Evolutionary conservation across 2,113 vertebrate species (phyloP).

Genomic region (Vulpes lagopus): DNA sequence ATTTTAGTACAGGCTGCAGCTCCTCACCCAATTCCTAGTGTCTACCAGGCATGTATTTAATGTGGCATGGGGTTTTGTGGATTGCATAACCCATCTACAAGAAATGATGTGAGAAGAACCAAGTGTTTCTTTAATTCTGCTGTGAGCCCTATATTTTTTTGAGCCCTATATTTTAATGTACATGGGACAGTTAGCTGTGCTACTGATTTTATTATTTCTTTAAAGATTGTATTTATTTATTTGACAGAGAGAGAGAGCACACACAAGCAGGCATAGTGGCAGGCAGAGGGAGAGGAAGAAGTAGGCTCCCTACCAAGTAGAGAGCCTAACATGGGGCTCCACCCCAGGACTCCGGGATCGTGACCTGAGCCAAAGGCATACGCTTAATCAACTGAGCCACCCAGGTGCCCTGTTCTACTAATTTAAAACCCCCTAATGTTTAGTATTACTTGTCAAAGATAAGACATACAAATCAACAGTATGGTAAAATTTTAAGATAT

Average conservation of each 20-base stretch:
- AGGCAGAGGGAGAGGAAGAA: too few species aligned
- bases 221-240: too few species aligned
- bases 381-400: too few species aligned
- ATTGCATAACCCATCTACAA: background rate
- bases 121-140: slow-evolving; percentile 50
- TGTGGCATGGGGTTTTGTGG: too few species aligned
- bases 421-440: slow-evolving; percentile 53
- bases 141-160: slow-evolving; percentile 23
- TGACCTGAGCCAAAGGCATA: too few species aligned
- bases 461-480: slow-evolving; percentile 65
- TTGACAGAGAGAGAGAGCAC: too few species aligned
- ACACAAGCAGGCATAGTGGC: too few species aligned
- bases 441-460: slow-evolving; percentile 44
- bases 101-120: slow-evolving; percentile 25
- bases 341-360: too few species aligned
- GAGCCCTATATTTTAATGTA: slow-evolving; percentile 49
- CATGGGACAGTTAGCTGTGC: slow-evolving; percentile 12
- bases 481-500: slow-evolving; percentile 7
- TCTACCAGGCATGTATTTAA: too few species aligned
- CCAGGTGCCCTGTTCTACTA: background rate
- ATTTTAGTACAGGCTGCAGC: background rate
- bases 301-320: too few species aligned
- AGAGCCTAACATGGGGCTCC: too few species aligned
- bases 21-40: too few species aligned
- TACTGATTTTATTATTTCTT: slow-evolving; percentile 1